Conservation (phyloP, 1,140 invertebrate species). For the Phymorhynchus buccinoides region DNA sequence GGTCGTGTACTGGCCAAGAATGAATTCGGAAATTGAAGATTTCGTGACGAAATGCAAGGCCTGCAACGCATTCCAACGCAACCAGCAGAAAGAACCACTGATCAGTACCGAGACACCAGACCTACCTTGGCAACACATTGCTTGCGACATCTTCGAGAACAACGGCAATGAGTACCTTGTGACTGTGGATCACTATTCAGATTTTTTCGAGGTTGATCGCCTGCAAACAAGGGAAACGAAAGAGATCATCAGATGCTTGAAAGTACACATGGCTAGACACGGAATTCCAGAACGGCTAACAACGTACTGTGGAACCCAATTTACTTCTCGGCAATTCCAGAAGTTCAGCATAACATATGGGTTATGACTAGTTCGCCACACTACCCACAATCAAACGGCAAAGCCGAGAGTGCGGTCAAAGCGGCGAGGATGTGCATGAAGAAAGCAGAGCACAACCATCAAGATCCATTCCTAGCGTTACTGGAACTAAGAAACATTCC, state of each 20-base stretch:
- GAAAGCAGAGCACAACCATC: not conserved
- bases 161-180: not conserved
- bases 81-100: conserved; percentile 23
- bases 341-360: not conserved
- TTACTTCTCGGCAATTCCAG: no score
- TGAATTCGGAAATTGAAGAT: conserved; percentile 9
- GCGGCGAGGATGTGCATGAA: not conserved
- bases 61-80: not conserved
- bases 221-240: no score
- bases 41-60: not conserved
- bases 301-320: no score
- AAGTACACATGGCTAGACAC: no score
- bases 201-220: no score
- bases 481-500: not conserved
- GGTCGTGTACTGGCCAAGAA: conserved; percentile 13
- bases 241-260: no score
- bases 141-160: not conserved
- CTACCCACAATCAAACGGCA: not conserved
- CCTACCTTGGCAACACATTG: not conserved
- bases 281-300: no score
- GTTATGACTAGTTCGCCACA: not conserved
- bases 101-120: not conserved
- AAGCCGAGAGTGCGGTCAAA: not conserved
- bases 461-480: no score
- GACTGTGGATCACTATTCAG: no score